These are phyloP conservation scores for Echinarachnius parma DNA, from an alignment of 53 echinoderm and acorn worm species.

Conservation along the genomic window DNA sequence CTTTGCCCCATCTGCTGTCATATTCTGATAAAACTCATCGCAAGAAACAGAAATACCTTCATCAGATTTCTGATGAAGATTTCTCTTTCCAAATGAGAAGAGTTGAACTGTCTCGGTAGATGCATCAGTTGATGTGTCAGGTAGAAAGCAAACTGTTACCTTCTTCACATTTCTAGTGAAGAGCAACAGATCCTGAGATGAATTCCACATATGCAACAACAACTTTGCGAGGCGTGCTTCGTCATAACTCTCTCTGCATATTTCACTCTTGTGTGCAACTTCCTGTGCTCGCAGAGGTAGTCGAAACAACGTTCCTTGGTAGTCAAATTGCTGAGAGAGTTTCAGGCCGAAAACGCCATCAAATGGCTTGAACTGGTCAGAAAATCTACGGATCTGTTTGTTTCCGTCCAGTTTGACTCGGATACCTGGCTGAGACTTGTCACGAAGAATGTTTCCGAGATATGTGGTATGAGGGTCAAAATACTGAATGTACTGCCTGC, in stretches of 20 bases:
- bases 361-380: constrained; percentile 81
- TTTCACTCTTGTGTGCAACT: constrained; percentile 28
- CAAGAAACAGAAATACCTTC: too few species aligned
- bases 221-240: constrained; percentile 45
- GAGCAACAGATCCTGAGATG: constrained; percentile 55
- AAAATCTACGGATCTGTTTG: constrained; percentile 45
- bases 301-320: constrained; percentile 61
- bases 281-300: constrained; percentile 60
- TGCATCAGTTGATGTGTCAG: neutral
- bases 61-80: too few species aligned
- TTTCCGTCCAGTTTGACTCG: constrained; percentile 54
- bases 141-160: constrained; percentile 30
- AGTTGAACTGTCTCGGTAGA: too few species aligned
- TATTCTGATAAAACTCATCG: too few species aligned
- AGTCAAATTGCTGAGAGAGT: too few species aligned
- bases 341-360: constrained; percentile 74
- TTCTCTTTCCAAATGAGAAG: too few species aligned
- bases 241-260: constrained; percentile 44
- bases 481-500: constrained; percentile 57
- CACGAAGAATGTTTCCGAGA: constrained; percentile 50
- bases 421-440: constrained; percentile 48
- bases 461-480: constrained; percentile 74
- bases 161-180: constrained; percentile 68
- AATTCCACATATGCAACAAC: constrained; percentile 43
- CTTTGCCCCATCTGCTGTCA: constrained; percentile 12